Evolutionary conservation across 2,797 vertebrate species (phyloP), one percentile per base, ranked within the genome.

Genomic region (Taenioides sp.): DNA sequence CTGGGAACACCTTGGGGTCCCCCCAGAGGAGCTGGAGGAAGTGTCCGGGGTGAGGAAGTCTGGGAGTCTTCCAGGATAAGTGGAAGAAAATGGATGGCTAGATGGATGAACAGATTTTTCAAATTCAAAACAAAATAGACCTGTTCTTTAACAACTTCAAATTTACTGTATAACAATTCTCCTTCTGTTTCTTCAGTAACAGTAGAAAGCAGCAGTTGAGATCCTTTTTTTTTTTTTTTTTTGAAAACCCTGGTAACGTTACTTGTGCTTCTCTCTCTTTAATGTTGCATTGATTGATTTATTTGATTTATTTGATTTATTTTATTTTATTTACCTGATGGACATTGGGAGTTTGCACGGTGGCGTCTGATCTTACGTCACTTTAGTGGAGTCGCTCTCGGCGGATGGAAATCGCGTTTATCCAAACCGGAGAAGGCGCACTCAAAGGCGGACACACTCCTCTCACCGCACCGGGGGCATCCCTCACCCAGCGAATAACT

Each of bases 331-430:
- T 69, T 58, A 68, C 73, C 17, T 70, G 47, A 43, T 69, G 62
- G 63, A 62, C 67, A 12, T 50, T 49, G 58, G 52, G 88, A 87
- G 76, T 86, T 85, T 80, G 74, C 76, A 22, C 47, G 74, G 37
- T 75, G 84, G 64, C 82, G 84, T 90, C 70, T 79, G 71, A 80
- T 87, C 78, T 96, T 95, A 97, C 95, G 96, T 96, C 96, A 97
- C 93, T 90, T 78, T 67, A 69, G 49, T 43, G 23, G 77, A 87
- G 91, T 92, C 92, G 92, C 92, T 90, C 84, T 94, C 90, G 90
- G 86, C 89, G 86, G 93, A 82, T 76, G 67, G 91, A 91, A 91
- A 91, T 83, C 91, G 88, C 89, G 89, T 92, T 91, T 92, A 84
- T 88, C 75, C 80, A 86, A 89, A 91, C 85, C 90, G n/a, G 34